Evolutionary conservation across 2,888 invertebrate genomes (phyloP).

Genomic region (Pterostichus madidus): DNA sequence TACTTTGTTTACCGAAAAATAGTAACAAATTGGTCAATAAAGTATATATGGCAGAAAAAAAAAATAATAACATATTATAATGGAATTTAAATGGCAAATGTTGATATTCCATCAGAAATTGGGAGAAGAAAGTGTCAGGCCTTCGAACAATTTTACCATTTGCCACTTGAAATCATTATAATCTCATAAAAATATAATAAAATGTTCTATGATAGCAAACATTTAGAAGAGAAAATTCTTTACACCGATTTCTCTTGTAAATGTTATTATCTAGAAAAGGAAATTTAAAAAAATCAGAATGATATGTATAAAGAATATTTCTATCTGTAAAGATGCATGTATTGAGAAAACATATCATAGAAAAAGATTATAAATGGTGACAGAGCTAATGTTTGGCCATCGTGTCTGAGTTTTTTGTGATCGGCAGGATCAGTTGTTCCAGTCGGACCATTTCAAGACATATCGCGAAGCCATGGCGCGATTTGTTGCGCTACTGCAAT

Average conservation of each 20-base stretch:
- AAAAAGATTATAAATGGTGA: slow-evolving; percentile 6
- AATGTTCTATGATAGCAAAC: neutral
- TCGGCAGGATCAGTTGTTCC: slow-evolving; percentile 27
- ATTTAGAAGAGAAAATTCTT: neutral
- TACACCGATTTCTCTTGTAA: neutral
- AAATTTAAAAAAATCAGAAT: neutral
- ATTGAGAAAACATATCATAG: slow-evolving; percentile 35
- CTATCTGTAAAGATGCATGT: slow-evolving; percentile 29
- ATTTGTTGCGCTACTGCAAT: slow-evolving; percentile 9
- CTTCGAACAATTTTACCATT: slow-evolving; percentile 35
- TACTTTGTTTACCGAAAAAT: slow-evolving; percentile 1
- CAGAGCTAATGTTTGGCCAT: slow-evolving; percentile 29
- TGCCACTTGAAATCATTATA: slow-evolving; percentile 49
- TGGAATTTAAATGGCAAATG: slow-evolving; percentile 55
- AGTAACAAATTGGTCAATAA: slow-evolving; percentile 1
- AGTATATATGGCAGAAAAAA: slow-evolving; percentile 39
- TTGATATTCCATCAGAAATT: slow-evolving; percentile 49
- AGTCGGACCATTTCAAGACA: slow-evolving; percentile 63
- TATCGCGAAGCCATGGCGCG: slow-evolving; percentile 50
- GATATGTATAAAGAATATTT: neutral
- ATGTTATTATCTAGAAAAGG: slow-evolving; percentile 10
- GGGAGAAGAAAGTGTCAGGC: slow-evolving; percentile 61
- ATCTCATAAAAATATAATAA: slow-evolving; percentile 13
- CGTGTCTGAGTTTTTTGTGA: slow-evolving; percentile 53
- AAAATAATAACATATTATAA: slow-evolving; percentile 18